A percentile compares a stretch with the other conserved stretches of the same genome.
Evolutionary conservation across 1,140 invertebrate genomes (phyloP).

Genomic region (Halictus rubicundus): DNA sequence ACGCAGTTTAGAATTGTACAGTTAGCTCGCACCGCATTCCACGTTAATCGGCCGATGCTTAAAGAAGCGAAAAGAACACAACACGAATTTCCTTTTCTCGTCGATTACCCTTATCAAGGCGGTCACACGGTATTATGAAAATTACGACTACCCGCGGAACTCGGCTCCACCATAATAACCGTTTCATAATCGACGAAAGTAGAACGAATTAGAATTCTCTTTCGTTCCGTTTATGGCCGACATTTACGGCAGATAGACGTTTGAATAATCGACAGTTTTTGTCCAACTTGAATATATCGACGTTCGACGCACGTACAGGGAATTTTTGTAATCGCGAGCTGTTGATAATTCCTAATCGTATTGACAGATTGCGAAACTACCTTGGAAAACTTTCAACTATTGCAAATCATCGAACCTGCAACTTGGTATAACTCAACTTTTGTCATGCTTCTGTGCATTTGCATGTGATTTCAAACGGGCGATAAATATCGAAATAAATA

Average conservation of each 20-base stretch:
- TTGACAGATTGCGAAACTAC: too few species aligned
- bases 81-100: not conserved
- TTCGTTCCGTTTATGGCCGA: not conserved
- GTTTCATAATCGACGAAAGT: constrained; percentile 2
- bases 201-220: constrained; percentile 15
- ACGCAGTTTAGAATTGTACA: not conserved
- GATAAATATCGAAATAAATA: too few species aligned
- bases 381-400: too few species aligned
- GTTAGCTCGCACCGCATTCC: not conserved
- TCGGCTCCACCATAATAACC: not conserved
- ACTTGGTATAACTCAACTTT: not conserved
- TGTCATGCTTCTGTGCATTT: too few species aligned
- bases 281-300: too few species aligned
- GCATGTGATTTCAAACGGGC: too few species aligned
- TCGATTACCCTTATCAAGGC: constrained; percentile 4
- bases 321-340: too few species aligned
- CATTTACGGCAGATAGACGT: not conserved
- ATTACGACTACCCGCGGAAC: not conserved
- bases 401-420: too few species aligned
- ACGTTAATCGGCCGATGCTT: not conserved
- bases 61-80: too few species aligned
- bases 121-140: not conserved
- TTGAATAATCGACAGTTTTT: too few species aligned
- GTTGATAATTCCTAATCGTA: too few species aligned
- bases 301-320: too few species aligned